Evolutionary conservation across 2,113 vertebrate genomes (phyloP), one percentile per base, ranked within the genome.

Genomic region (Amblyornis subalaris): DNA sequence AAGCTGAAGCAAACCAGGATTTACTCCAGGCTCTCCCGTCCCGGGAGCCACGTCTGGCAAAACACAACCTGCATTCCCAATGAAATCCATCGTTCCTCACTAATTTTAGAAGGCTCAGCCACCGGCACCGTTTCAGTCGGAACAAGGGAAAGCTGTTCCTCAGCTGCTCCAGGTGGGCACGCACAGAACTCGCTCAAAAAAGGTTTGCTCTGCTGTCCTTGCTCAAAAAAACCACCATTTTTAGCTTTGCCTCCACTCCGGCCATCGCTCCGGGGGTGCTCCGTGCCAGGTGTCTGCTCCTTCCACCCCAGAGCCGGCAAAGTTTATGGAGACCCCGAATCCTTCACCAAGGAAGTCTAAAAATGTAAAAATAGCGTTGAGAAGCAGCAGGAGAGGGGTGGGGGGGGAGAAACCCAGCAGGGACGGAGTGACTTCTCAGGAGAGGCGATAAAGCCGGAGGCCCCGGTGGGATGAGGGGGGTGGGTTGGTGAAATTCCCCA

Each of bases 291-390:
- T 28, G 62, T 58, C 89, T 53, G 75, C 89, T 91, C 89, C 88
- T 95, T 94, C 91, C 93, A 94, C 60, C 94, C 90, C 80, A 25
- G 87, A 77, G 87, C 60, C 33, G 15, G 81, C 86, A 61, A 88
- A 93, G 66, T 85, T 92, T 72, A 66, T 0, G 60, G 42, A 85
- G 95, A 54, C 36, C 91, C 73, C 17, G 6, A 78, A 60, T 92
- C 88, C 94, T 95, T 77, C 2, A 0, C 7, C 28, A 50, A 48
- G 70, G 33, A 79, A 76, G 85, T 67, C 93, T 95, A 89, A 62
- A 92, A 89, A 92, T 3, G 74, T 70, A 61, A 92, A 94, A 94
- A 77, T 3, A 95, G 44, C 44, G 3, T 93, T 93, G 55, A 92
- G 89, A 89, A 93, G 5, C 72, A 54, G 72, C 23, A 25, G 65